Evolutionary conservation across 2,113 vertebrate genomes (phyloP).

Genomic region (Hiodon alosoides): DNA sequence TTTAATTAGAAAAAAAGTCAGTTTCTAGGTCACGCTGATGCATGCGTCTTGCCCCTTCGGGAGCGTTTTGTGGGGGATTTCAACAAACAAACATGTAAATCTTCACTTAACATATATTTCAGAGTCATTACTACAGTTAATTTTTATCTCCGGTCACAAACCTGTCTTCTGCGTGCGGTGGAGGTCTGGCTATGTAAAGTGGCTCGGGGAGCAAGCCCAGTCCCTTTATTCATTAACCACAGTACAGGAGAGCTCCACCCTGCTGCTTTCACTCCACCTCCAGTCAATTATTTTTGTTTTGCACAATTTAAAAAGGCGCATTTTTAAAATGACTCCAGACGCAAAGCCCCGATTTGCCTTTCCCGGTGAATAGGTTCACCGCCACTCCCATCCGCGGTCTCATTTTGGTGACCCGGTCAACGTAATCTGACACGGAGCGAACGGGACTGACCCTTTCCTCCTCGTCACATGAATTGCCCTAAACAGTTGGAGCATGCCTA

Average conservation of each 20-base stretch:
- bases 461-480: neutral
- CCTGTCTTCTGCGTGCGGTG: conserved; percentile 5
- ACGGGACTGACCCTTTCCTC: no score
- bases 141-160: neutral
- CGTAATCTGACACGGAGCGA: conserved; percentile 48
- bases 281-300: conserved; percentile 53
- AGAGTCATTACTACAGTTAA: neutral
- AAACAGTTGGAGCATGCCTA: neutral
- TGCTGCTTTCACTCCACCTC: conserved; percentile 19
- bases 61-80: neutral
- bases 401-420: conserved; percentile 60
- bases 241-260: neutral
- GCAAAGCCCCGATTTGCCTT: conserved; percentile 46
- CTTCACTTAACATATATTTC: conserved; percentile 3
- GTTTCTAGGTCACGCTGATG: neutral
- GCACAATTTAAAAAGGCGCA: conserved; percentile 54
- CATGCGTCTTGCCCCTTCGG: neutral
- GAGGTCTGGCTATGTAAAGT: conserved; percentile 12
- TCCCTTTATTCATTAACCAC: conserved; percentile 8
- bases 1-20: conserved; percentile 6
- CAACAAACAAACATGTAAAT: neutral
- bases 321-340: conserved; percentile 63
- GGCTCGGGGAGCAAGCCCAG: neutral
- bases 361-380: conserved; percentile 57
- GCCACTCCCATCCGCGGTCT: conserved; percentile 57